A percentile compares a stretch with the other conserved stretches of the same genome.
Conservation (phyloP, 2,113 vertebrate species). For the Scomber colias region DNA sequence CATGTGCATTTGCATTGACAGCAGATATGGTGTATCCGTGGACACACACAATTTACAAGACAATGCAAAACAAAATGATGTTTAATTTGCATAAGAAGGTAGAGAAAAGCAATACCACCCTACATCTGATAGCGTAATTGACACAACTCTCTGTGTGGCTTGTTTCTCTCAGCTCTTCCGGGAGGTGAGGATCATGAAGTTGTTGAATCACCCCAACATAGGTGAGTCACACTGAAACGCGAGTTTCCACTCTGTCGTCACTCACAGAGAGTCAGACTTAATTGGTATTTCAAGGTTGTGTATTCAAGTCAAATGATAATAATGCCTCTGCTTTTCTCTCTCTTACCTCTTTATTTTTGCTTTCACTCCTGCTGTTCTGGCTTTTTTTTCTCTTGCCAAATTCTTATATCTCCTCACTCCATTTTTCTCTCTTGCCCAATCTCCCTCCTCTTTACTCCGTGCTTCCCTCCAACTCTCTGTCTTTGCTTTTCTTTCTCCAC, state of each 20-base stretch:
- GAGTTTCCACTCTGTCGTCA: not conserved
- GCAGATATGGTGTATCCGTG: not conserved
- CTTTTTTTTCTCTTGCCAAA: not conserved
- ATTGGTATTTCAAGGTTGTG: conserved; percentile 15
- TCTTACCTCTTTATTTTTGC: not conserved
- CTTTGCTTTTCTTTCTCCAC: conserved; percentile 31
- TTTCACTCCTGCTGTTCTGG: not conserved
- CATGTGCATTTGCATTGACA: not conserved
- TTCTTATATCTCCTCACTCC: not conserved
- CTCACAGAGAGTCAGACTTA: not conserved
- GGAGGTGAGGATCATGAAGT: conserved; percentile 97
- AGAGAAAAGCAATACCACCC: not conserved
- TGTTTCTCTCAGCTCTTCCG: conserved; percentile 89
- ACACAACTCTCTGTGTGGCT: conserved; percentile 21
- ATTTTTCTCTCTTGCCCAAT: not conserved
- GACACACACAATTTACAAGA: not conserved
- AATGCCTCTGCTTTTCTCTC: conserved; percentile 16
- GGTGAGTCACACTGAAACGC: conserved; percentile 84
- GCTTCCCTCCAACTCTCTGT: not conserved
- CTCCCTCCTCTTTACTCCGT: not conserved
- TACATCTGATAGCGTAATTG: not conserved
- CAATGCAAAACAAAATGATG: not conserved
- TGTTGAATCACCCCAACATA: conserved; percentile 96
- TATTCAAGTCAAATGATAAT: not conserved
- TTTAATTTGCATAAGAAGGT: not conserved